Evolutionary conservation across 2,113 vertebrate species (phyloP).

Genomic region (Balaeniceps rex): DNA sequence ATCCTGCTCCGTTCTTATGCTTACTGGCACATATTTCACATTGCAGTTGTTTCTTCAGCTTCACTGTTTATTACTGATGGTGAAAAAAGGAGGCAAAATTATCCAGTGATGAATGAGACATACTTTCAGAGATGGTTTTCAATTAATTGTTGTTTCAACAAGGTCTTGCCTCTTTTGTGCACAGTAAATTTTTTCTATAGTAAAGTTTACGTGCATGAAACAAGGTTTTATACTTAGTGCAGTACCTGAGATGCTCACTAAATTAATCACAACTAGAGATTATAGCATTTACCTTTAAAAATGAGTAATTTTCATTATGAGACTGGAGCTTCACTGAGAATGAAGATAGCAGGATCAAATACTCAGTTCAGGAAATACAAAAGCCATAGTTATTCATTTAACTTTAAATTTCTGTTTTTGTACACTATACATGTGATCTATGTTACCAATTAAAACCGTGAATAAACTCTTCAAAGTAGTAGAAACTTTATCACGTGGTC

Average conservation of each 20-base stretch:
- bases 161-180: background rate
- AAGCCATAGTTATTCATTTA: background rate
- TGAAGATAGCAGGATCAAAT: background rate
- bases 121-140: background rate
- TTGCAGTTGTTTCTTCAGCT: background rate
- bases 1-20: background rate
- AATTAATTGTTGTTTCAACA: background rate
- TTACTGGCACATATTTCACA: background rate
- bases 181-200: background rate
- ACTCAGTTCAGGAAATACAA: background rate
- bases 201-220: background rate
- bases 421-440: background rate
- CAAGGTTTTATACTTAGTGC: background rate
- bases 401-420: background rate
- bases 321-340: background rate
- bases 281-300: background rate
- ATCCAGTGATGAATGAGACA: background rate
- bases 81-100: background rate
- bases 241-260: background rate
- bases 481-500: background rate
- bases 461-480: background rate
- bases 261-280: background rate
- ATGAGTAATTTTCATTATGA: background rate
- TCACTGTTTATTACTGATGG: background rate
- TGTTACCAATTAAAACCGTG: background rate